These are phyloP conservation scores for Coluber constrictor DNA, from an alignment of 2,797 vertebrate genomes.

Conservation along the genomic window DNA sequence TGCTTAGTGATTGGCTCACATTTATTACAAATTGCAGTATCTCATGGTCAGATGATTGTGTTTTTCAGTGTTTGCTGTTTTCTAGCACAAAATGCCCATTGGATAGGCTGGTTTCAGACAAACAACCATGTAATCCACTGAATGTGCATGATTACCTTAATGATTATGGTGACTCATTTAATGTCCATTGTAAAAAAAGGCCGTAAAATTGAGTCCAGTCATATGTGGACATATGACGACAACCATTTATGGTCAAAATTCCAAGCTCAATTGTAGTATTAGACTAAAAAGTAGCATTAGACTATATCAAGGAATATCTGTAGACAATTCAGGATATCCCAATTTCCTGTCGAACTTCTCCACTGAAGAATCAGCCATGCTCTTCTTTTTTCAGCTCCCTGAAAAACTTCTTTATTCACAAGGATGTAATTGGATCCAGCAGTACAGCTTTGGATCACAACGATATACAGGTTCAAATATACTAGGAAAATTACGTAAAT, in stretches of 20 bases:
- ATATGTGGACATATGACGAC: neutral
- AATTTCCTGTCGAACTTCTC: neutral
- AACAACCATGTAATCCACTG: neutral
- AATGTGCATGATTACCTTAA: neutral
- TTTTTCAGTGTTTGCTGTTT: neutral
- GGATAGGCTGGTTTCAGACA: neutral
- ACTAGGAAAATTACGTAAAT: slow-evolving; percentile 77
- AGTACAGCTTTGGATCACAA: slow-evolving; percentile 79
- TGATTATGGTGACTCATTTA: neutral
- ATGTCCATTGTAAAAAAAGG: neutral
- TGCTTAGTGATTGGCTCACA: neutral
- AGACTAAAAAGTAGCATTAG: too few relatives aligned
- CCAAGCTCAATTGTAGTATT: neutral
- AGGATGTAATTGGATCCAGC: slow-evolving; percentile 83
- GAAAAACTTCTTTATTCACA: slow-evolving; percentile 80
- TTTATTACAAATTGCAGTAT: neutral
- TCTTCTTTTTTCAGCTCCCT: slow-evolving; percentile 68
- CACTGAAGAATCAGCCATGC: neutral
- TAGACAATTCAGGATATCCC: neutral
- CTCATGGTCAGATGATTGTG: neutral
- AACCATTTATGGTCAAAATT: neutral
- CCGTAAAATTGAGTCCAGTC: neutral
- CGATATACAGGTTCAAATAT: slow-evolving; percentile 76
- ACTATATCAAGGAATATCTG: neutral
- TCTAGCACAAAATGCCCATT: neutral